Percentiles rank a stretch among this genome's conserved stretches.
Evolutionary conservation across 2,888 invertebrate genomes (phyloP).

Genomic region (Copidosoma aretas): DNA sequence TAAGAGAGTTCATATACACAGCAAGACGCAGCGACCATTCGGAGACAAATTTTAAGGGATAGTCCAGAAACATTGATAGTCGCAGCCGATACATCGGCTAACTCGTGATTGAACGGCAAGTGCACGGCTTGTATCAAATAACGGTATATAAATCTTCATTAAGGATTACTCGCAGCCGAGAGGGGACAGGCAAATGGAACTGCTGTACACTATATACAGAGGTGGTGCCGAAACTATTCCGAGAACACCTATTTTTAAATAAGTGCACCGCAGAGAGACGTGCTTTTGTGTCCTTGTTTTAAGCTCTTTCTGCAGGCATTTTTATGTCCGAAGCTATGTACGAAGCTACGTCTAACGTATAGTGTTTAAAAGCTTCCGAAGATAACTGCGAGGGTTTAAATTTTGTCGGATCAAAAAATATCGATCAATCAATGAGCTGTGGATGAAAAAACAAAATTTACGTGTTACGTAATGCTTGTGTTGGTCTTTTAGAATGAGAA

Average conservation of each 20-base stretch:
- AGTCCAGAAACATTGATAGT: no score
- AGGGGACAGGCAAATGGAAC: slow-evolving; percentile 18
- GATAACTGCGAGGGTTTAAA: not conserved
- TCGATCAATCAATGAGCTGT: not conserved
- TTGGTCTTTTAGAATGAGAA: not conserved
- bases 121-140: slow-evolving; percentile 22
- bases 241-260: slow-evolving; percentile 36
- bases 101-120: not conserved
- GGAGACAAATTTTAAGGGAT: no score
- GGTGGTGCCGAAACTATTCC: slow-evolving; percentile 33
- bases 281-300: slow-evolving; percentile 28
- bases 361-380: not conserved
- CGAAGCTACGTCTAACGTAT: not conserved
- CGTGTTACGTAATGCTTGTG: not conserved
- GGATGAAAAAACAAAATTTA: not conserved
- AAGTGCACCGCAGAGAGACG: slow-evolving; percentile 7
- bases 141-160: slow-evolving; percentile 36
- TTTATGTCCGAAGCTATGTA: not conserved
- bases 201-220: not conserved
- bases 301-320: slow-evolving; percentile 15
- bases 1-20: no score
- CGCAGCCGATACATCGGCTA: not conserved
- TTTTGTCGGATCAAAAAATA: no score
- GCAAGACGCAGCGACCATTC: no score
- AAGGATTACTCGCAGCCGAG: slow-evolving; percentile 28